Evolutionary conservation across 2,797 vertebrate species (phyloP), one percentile per base, ranked within the genome.

Genomic region (Paratrypauchen microcephalus): DNA sequence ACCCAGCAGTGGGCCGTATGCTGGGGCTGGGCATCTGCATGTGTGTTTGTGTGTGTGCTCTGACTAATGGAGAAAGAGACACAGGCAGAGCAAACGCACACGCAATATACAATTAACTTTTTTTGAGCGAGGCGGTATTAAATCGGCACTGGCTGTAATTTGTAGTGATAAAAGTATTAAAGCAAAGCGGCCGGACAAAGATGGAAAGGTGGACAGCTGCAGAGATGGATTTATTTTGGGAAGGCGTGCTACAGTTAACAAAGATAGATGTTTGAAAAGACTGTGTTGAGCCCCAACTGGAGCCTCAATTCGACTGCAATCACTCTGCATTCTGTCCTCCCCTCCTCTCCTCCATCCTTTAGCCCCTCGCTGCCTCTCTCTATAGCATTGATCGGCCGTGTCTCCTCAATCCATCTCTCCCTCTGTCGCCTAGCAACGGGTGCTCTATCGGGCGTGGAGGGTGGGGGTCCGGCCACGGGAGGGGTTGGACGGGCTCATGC

Each of bases 381-480:
- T 90, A 89, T 86, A 91, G 91, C 93, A 94, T 94, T 94, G 94
- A 94, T 94, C 90, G 92, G 90, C 91, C 93, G 86, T 90, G 92
- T 92, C 92, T 93, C 90, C 91, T 93, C 93, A 92, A 93, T 94
- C 93, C 92, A 94, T 94, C 92, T 94, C 91, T 93, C 88, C 87
- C 89, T 92, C 90, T 90, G 94, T 94, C 92, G 92, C 94, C 82
- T 93, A 94, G 94, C 94, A 94, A 94, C 93, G 91, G 88, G 91
- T 90, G 90, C 91, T 92, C 93, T 92, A 91, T 92, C 82, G 88
- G 91, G 89, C 92, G 91, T 91, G 91, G 90, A 93, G 91, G 92
- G 90, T 89, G 90, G 86, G 86, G 87, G 90, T 85, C 91, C 91
- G 86, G 80, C 71, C 57, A 70, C 72, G 79, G 87, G 85, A 82